Evolutionary conservation across 2,797 vertebrate species (phyloP).

Genomic region (Intellagama lesueurii): DNA sequence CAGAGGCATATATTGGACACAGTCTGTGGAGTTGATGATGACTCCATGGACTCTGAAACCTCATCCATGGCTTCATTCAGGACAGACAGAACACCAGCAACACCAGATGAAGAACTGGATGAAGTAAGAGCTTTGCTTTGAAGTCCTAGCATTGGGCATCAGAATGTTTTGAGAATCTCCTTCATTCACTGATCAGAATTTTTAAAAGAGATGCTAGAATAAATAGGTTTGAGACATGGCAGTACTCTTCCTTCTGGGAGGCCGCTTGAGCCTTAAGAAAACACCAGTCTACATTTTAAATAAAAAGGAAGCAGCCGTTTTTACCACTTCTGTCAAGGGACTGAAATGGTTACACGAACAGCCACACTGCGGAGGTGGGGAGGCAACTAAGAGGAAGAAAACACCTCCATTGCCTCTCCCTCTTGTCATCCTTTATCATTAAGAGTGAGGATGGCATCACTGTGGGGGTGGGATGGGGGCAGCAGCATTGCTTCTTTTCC

Average conservation of each 20-base stretch:
- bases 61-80: conserved; percentile 96
- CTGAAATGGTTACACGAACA: neutral
- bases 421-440: too few relatives aligned
- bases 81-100: conserved; percentile 95
- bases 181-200: neutral
- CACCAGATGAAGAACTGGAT: conserved; percentile 94
- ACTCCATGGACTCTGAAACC: conserved; percentile 97
- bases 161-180: neutral
- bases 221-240: neutral
- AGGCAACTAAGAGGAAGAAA: too few relatives aligned
- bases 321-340: neutral
- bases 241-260: neutral
- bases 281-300: neutral
- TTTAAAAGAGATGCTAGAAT: neutral
- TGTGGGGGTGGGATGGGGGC: too few relatives aligned
- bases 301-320: neutral
- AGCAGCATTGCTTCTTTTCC: too few relatives aligned
- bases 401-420: too few relatives aligned
- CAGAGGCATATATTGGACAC: conserved; percentile 96
- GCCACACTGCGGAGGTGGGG: too few relatives aligned
- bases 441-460: too few relatives aligned
- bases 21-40: conserved; percentile 95
- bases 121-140: conserved; percentile 81
- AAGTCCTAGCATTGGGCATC: neutral
- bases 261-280: neutral